phyloP scores from a whole-genome alignment of 2,888 invertebrate species.

The Yponomeuta malinellus region DNA sequence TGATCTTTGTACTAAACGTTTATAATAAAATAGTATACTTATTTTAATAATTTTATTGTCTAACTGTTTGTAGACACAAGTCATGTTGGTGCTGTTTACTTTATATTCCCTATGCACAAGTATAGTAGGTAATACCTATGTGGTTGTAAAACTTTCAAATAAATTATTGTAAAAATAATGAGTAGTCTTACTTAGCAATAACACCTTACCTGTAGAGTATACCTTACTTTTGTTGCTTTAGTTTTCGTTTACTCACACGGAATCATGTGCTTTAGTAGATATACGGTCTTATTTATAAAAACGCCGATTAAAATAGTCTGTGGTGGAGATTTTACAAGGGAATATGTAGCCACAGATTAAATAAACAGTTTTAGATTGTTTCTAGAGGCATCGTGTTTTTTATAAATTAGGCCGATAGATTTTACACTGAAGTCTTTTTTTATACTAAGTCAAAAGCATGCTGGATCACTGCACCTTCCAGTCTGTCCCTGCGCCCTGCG shows the following conservation, averaged over 20 bases:
- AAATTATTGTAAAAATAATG: slow-evolving; percentile 20
- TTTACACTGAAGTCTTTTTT: too few species aligned
- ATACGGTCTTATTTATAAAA: neutral
- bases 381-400: neutral
- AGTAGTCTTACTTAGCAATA: slow-evolving; percentile 31
- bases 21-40: neutral
- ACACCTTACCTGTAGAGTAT: slow-evolving; percentile 18
- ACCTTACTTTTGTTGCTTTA: slow-evolving; percentile 15
- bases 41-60: neutral
- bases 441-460: too few species aligned
- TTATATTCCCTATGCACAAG: slow-evolving; percentile 9
- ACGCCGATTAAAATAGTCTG: too few species aligned
- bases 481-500: too few species aligned
- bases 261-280: slow-evolving; percentile 32
- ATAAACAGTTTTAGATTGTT: too few species aligned
- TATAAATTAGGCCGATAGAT: neutral
- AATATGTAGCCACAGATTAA: too few species aligned
- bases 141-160: slow-evolving; percentile 19
- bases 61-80: neutral
- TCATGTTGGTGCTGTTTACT: slow-evolving; percentile 18
- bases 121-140: neutral
- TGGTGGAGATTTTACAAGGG: too few species aligned
- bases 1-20: neutral
- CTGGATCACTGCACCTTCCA: too few species aligned
- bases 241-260: slow-evolving; percentile 30